Conservation (phyloP, 2,113 vertebrate genomes). For the Ranitomeya imitator region DNA sequence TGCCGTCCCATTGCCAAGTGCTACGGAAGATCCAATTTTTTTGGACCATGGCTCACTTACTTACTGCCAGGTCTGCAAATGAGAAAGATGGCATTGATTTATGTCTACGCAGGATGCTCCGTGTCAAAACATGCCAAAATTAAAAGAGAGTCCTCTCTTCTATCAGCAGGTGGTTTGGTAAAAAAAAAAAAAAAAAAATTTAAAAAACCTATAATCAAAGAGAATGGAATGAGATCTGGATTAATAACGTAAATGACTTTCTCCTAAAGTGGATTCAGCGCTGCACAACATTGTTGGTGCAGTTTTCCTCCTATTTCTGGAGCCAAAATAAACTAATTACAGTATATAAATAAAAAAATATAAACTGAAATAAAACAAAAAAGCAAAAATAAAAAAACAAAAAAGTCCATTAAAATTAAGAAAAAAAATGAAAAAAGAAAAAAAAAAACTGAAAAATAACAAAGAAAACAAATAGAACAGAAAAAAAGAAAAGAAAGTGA, state of each 20-base stretch:
- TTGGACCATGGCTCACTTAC: background rate
- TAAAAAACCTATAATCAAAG: constrained; percentile 20
- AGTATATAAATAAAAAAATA: too few species aligned
- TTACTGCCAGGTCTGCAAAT: constrained; percentile 8
- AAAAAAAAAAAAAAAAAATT: background rate
- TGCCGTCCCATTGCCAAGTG: background rate
- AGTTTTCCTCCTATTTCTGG: background rate
- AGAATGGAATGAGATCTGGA: constrained; percentile 15
- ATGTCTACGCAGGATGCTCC: constrained; percentile 14
- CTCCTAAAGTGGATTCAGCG: background rate
- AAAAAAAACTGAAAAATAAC: too few species aligned
- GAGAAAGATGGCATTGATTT: constrained; percentile 16
- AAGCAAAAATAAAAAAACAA: too few species aligned
- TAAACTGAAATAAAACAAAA: too few species aligned
- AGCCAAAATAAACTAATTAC: background rate
- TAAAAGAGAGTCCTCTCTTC: background rate
- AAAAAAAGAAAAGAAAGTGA: background rate
- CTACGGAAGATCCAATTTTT: background rate
- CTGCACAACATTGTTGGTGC: background rate
- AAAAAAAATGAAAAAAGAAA: too few species aligned
- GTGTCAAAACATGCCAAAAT: constrained; percentile 24
- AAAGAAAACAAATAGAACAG: background rate
- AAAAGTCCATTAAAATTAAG: too few species aligned
- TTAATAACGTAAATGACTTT: constrained; percentile 46
- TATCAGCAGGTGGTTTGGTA: constrained; percentile 20